Evolutionary conservation across 2,113 vertebrate species (phyloP).

Genomic region (Malurus melanocephalus): DNA sequence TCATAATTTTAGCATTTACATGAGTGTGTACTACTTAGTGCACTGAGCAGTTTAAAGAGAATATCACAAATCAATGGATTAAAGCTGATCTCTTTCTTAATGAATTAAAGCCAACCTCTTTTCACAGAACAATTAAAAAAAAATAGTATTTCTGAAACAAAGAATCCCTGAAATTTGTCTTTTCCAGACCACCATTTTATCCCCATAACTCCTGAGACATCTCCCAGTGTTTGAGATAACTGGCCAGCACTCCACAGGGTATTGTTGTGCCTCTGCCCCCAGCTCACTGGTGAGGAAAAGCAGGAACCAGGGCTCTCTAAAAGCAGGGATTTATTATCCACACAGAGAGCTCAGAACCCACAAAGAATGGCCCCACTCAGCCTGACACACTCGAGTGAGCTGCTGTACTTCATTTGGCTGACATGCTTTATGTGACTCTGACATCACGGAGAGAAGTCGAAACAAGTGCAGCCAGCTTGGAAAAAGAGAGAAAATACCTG

Average conservation of each 20-base stretch:
- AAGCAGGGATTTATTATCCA: neutral
- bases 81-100: neutral
- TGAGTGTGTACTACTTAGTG: neutral
- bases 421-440: neutral
- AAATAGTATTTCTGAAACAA: too few relatives aligned
- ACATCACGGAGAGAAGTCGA: neutral
- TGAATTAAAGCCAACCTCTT: neutral
- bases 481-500: neutral
- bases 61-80: neutral
- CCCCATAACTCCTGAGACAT: neutral
- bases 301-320: neutral
- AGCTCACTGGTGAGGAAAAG: accelerated
- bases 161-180: neutral
- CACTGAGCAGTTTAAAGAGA: neutral
- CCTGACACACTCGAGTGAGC: neutral
- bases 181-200: neutral
- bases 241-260: neutral
- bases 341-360: neutral
- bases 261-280: too few relatives aligned
- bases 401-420: neutral
- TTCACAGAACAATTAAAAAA: neutral
- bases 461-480: neutral
- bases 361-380: neutral
- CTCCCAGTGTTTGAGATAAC: neutral
- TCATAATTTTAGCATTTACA: neutral